These are phyloP conservation scores for Huso huso DNA, from an alignment of 2,797 vertebrate species.

Conservation along the genomic window DNA sequence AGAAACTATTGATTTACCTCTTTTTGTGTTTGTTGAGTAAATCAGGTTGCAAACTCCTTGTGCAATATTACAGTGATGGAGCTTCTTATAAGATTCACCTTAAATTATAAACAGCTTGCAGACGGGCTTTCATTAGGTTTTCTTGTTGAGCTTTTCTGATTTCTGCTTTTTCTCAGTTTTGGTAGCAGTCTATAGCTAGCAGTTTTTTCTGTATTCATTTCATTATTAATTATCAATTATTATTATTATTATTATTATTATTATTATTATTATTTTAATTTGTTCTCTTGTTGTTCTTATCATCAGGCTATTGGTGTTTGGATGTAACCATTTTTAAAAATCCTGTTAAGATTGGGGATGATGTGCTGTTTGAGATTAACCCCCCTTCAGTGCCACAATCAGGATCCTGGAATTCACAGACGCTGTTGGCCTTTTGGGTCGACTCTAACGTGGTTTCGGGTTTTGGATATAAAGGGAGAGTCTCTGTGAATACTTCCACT, in stretches of 20 bases:
- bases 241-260: too few species aligned
- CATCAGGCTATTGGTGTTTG: not conserved
- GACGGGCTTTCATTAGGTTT: conserved; percentile 15
- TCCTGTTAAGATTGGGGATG: conserved; percentile 30
- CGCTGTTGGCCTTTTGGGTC: conserved; percentile 33
- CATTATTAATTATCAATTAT: too few species aligned
- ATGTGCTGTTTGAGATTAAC: conserved; percentile 33
- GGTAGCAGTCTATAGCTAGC: too few species aligned
- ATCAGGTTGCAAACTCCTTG: not conserved
- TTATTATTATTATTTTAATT: too few species aligned
- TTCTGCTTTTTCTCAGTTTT: too few species aligned
- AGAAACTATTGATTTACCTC: not conserved
- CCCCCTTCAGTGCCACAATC: conserved; percentile 16
- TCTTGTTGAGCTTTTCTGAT: conserved; percentile 10
- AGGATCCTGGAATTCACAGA: conserved; percentile 37
- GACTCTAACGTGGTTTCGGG: conserved; percentile 20
- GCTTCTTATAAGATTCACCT: not conserved
- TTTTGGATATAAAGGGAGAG: conserved; percentile 28
- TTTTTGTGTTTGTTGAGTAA: not conserved
- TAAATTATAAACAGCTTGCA: too few species aligned
- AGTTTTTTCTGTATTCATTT: too few species aligned
- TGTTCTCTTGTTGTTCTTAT: too few species aligned
- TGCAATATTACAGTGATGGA: not conserved
- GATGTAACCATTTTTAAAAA: conserved; percentile 34
- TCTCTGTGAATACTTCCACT: conserved; percentile 23